phyloP scores from a whole-genome alignment of 1,140 invertebrate genomes.

The Temnothorax curvispinosus region DNA sequence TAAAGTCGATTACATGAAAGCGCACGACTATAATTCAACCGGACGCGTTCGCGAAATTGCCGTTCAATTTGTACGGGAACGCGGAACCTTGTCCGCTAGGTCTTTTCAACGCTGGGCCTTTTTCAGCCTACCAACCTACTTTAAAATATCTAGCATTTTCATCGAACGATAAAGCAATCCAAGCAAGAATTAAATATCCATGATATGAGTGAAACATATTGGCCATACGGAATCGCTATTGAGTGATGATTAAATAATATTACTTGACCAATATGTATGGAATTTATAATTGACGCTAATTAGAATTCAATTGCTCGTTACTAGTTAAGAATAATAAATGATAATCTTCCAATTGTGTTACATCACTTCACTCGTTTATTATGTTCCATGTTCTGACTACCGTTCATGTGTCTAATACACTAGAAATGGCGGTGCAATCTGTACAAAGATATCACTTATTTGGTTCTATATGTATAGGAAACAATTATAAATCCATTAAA shows the following conservation, averaged over 20 bases:
- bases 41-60: constrained; percentile 72
- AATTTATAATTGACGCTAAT: constrained; percentile 45
- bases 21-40: constrained; percentile 72
- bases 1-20: constrained; percentile 73
- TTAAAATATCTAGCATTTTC: constrained; percentile 22
- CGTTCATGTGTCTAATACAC: neutral
- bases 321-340: constrained; percentile 23
- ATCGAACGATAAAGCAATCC: neutral
- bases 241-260: constrained; percentile 44
- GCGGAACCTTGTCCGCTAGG: constrained; percentile 63
- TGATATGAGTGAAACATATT: neutral
- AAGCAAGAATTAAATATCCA: constrained; percentile 24
- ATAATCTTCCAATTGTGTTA: constrained; percentile 22
- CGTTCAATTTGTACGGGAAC: constrained; percentile 70
- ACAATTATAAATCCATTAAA: neutral
- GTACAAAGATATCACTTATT: neutral
- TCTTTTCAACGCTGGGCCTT: constrained; percentile 42
- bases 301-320: constrained; percentile 26
- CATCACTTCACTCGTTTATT: neutral
- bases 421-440: neutral
- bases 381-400: neutral
- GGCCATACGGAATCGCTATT: neutral
- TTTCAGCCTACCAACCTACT: neutral
- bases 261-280: constrained; percentile 24
- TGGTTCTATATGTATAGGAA: neutral